A percentile compares a stretch with the other conserved stretches of the same genome.
Conservation (phyloP, 2,113 vertebrate genomes). For the Melanerpes formicivorus region DNA sequence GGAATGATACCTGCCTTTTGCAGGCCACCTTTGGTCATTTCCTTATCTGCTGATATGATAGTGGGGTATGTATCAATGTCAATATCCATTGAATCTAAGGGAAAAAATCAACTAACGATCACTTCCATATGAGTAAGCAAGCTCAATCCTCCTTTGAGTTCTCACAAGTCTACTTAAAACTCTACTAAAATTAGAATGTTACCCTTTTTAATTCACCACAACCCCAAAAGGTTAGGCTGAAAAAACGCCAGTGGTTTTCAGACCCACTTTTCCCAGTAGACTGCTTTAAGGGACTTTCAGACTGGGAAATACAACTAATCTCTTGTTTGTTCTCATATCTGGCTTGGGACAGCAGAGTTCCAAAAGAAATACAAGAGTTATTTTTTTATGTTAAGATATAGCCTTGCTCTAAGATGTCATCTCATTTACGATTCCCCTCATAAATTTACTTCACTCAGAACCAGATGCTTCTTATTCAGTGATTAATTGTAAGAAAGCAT, state of each 20-base stretch:
- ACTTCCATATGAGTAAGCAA: background rate
- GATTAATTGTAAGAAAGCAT: slow-evolving; percentile 19
- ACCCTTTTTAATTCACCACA: slow-evolving; percentile 4
- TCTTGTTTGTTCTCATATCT: slow-evolving; percentile 38
- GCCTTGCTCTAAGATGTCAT: background rate
- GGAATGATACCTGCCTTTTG: background rate
- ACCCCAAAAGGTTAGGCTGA: background rate
- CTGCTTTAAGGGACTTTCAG: slow-evolving; percentile 17
- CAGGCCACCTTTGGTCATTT: background rate
- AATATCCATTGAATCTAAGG: background rate
- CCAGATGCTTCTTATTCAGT: slow-evolving; percentile 16
- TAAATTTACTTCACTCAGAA: background rate
- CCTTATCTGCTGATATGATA: background rate
- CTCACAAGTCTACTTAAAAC: slow-evolving; percentile 5
- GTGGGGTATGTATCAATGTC: background rate
- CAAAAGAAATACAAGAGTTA: slow-evolving; percentile 47
- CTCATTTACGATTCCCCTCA: slow-evolving; percentile 15
- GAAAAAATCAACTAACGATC: background rate
- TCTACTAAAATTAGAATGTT: slow-evolving; percentile 29
- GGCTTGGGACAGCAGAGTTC: slow-evolving; percentile 6
- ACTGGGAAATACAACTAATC: slow-evolving; percentile 3
- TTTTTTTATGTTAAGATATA: slow-evolving; percentile 55
- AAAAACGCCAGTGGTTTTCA: slow-evolving; percentile 14
- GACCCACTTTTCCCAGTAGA: slow-evolving; percentile 7
- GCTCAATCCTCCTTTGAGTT: background rate